Base-by-base conservation (phyloP, 2,113 vertebrate genomes). In the Sebastes fasciatus region DNA sequence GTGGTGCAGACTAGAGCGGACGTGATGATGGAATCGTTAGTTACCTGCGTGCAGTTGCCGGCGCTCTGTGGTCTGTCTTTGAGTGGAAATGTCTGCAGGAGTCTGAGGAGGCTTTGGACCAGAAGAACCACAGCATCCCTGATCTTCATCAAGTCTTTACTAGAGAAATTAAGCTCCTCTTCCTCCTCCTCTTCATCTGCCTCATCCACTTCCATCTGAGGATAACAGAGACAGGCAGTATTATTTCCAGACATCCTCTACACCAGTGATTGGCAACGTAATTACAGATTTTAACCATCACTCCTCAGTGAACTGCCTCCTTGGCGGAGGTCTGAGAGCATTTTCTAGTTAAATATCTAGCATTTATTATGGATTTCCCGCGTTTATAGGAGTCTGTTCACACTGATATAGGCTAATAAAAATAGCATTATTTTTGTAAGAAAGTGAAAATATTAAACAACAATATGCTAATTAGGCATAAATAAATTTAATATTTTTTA, bases 61-160 rank as follows among this genome's bases (percentile, higher is more conserved):
- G 96, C n/a, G 62, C 93, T 96, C 3, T 97, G 95, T 4, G 95
- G 95, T 43, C 94, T 96, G 82, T 97, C 96, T 78, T 96, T 96
- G 0, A 99, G 94, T 0, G 97, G 92, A 80, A 98, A 97, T 11
- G 92, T 96, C 0, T 93, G 85, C 0, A 99, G 93, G 71, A 99
- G 95, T 4, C 94, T 94, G 23, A 99, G 92, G 45, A 99, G 93
- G 71, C 96, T 97, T 70, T 94, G 96, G 71, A 99, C 51, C 58
- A 99, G 92, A 0, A 95, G 74, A 72, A 96, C 95, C 14, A 97
- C 74, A 4, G 93, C 90, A 6, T 96, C 88, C 67, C 97, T 95
- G 67, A 99, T 83, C 79, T 93, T 95, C 80, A 94, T 84, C 77
- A 98, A 86, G 74, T 98, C 96, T 1, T 91, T 86, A 0, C 85